These are phyloP conservation scores for Odobenus rosmarus DNA, from an alignment of 2,113 vertebrate genomes.

Conservation along the genomic window DNA sequence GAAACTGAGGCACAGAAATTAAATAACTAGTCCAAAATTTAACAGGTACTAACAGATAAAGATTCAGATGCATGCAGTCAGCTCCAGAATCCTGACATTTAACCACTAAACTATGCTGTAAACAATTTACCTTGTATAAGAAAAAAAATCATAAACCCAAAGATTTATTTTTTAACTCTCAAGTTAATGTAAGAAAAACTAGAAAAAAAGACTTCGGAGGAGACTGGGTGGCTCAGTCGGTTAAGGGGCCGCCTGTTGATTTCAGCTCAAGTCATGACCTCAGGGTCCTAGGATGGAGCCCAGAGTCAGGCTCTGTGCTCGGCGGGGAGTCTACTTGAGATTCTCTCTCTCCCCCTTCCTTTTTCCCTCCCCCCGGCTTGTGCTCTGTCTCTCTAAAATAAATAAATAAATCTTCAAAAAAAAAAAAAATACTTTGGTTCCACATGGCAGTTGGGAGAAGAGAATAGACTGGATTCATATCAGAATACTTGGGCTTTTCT, in stretches of 20 bases:
- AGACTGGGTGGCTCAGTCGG: background rate
- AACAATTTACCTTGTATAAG: background rate
- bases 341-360: background rate
- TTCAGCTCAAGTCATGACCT: background rate
- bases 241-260: background rate
- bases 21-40: background rate
- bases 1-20: background rate
- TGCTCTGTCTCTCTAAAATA: no score
- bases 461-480: background rate
- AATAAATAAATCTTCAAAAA: background rate
- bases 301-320: background rate
- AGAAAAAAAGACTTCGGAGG: background rate
- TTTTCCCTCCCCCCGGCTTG: rapidly evolving
- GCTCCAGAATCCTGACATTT: background rate
- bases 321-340: background rate
- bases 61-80: background rate
- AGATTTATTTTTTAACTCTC: background rate
- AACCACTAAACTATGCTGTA: background rate
- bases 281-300: background rate
- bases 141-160: background rate
- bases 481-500: background rate
- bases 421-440: background rate
- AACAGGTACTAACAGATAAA: background rate
- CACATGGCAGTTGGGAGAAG: background rate
- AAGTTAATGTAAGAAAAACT: background rate